phyloP scores from a whole-genome alignment of 2,888 invertebrate genomes.

The Argynnis bischoffii region DNA sequence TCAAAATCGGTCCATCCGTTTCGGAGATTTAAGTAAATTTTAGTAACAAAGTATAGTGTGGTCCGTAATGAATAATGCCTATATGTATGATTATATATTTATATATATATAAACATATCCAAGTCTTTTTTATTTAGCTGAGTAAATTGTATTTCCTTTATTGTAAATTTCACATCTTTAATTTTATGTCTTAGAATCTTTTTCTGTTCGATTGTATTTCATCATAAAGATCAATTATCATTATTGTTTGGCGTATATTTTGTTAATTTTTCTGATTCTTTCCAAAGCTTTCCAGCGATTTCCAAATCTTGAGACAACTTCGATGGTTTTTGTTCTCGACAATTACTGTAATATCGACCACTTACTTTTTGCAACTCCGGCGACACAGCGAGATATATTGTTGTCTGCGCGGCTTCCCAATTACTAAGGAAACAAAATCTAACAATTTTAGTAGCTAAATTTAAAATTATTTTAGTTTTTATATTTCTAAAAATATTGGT shows the following conservation, averaged over 20 bases:
- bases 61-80: too few species aligned
- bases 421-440: not conserved
- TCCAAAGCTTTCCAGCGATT: conserved; percentile 3
- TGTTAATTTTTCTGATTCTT: conserved; percentile 1
- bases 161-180: too few species aligned
- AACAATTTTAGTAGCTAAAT: not conserved
- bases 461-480: not conserved
- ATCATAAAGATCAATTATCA: not conserved
- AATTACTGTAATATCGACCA: conserved; percentile 10
- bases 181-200: too few species aligned
- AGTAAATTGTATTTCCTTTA: too few species aligned
- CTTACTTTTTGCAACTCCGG: conserved; percentile 1
- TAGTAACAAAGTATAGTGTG: too few species aligned
- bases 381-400: conserved; percentile 10
- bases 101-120: too few species aligned
- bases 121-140: too few species aligned
- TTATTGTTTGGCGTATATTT: not conserved
- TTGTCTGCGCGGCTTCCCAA: conserved; percentile 18
- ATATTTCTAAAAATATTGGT: conserved; percentile 22
- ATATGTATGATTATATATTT: too few species aligned
- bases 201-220: too few species aligned
- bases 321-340: not conserved
- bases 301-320: not conserved
- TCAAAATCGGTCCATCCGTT: too few species aligned
- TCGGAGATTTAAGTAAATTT: too few species aligned